These are phyloP conservation scores for Pachyuromys duprasi DNA, from an alignment of 2,797 vertebrate species.

Conservation along the genomic window DNA sequence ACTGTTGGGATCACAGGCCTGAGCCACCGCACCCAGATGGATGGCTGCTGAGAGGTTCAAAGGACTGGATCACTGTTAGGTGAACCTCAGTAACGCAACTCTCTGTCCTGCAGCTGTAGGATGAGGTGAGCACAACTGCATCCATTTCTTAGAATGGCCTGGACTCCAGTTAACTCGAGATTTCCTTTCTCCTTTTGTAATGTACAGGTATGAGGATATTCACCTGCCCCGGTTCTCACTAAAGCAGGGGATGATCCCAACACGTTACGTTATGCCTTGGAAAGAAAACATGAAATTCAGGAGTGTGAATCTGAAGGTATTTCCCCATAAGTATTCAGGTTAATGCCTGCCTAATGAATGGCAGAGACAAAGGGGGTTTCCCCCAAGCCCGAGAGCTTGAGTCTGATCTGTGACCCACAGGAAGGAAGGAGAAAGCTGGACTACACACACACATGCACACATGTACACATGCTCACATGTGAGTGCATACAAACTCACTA, in stretches of 20 bases:
- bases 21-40: background rate
- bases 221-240: slow-evolving; percentile 78
- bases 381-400: background rate
- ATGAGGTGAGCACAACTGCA: no score
- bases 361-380: background rate
- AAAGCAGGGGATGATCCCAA: slow-evolving; percentile 85
- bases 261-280: slow-evolving; percentile 88
- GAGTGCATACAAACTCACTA: background rate
- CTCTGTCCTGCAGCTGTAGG: background rate
- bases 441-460: background rate
- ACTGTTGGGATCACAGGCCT: background rate
- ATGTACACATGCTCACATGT: background rate
- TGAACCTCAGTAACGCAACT: background rate
- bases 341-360: background rate
- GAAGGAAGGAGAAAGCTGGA: background rate
- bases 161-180: background rate
- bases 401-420: background rate
- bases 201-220: slow-evolving; percentile 55
- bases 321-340: slow-evolving; percentile 18
- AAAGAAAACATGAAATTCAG: slow-evolving; percentile 87
- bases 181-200: slow-evolving; percentile 40
- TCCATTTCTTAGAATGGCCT: background rate
- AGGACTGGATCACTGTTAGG: background rate
- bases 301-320: slow-evolving; percentile 79
- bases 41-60: background rate